Evolutionary conservation across 2,113 vertebrate species (phyloP).

Genomic region (Globicephala melas): DNA sequence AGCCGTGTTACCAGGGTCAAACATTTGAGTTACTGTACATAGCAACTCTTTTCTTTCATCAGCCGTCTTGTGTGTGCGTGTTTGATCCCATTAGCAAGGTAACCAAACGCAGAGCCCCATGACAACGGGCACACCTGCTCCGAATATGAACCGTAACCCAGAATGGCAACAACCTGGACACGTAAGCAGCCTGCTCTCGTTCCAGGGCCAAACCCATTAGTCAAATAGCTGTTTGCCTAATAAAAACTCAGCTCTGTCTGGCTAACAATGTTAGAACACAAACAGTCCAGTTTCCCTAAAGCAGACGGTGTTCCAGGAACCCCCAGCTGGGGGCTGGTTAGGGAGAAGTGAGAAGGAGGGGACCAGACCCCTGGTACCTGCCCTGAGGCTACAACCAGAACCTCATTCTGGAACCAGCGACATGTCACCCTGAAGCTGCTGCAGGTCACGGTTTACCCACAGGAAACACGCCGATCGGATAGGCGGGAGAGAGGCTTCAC

Average conservation of each 20-base stretch:
- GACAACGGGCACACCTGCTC: background rate
- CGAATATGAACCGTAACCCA: background rate
- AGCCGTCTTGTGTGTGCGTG: background rate
- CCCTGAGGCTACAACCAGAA: background rate
- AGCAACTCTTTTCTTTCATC: background rate
- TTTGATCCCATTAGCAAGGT: background rate
- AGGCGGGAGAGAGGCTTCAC: background rate
- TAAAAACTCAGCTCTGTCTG: slow-evolving; percentile 34
- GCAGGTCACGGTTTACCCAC: background rate
- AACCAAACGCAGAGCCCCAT: background rate
- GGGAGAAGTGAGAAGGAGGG: background rate
- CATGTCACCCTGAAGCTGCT: background rate
- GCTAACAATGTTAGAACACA: background rate
- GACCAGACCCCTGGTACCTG: background rate
- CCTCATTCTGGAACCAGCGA: background rate
- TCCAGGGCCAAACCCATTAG: slow-evolving; percentile 23
- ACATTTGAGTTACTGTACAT: background rate
- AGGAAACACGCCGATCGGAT: fast-evolving
- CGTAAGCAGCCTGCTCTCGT: background rate
- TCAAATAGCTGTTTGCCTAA: background rate
- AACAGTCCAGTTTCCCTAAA: background rate
- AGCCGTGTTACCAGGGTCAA: background rate
- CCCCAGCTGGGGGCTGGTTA: background rate
- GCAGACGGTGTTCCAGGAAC: background rate
- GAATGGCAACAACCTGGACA: background rate